These are phyloP conservation scores for Myioborus miniatus DNA, from an alignment of 2,797 vertebrate genomes.

Conservation along the genomic window DNA sequence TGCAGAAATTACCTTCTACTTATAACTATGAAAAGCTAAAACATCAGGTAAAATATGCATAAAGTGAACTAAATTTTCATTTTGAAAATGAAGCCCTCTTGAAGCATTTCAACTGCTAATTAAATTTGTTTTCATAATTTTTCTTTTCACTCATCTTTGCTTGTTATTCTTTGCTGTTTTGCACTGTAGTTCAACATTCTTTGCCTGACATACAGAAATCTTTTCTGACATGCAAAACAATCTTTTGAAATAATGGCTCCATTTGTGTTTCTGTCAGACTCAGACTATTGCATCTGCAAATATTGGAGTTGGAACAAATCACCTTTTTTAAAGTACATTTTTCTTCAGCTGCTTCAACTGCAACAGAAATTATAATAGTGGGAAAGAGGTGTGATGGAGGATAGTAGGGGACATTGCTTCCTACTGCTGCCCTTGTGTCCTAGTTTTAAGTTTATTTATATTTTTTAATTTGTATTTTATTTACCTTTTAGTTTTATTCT, in stretches of 20 bases:
- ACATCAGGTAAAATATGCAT: fast-evolving
- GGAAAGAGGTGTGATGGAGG: background rate
- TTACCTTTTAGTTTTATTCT: background rate
- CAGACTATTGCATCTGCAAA: background rate
- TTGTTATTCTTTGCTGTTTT: background rate
- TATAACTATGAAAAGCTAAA: background rate
- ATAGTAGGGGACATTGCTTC: background rate
- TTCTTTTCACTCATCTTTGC: background rate
- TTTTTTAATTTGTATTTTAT: background rate
- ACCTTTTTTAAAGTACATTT: background rate
- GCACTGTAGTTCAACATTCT: background rate
- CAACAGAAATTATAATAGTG: background rate
- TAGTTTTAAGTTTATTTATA: background rate
- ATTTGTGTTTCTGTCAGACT: background rate
- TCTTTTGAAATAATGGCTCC: background rate
- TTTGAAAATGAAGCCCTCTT: background rate
- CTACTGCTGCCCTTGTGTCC: background rate
- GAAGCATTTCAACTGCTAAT: background rate
- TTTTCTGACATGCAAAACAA: background rate
- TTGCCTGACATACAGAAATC: background rate
- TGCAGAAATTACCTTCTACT: background rate
- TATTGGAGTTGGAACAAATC: background rate
- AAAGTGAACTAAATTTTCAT: background rate
- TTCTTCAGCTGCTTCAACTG: background rate
- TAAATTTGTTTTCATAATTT: background rate